phyloP scores from a whole-genome alignment of 2,113 vertebrate species.

The Hyperopisus bebe region DNA sequence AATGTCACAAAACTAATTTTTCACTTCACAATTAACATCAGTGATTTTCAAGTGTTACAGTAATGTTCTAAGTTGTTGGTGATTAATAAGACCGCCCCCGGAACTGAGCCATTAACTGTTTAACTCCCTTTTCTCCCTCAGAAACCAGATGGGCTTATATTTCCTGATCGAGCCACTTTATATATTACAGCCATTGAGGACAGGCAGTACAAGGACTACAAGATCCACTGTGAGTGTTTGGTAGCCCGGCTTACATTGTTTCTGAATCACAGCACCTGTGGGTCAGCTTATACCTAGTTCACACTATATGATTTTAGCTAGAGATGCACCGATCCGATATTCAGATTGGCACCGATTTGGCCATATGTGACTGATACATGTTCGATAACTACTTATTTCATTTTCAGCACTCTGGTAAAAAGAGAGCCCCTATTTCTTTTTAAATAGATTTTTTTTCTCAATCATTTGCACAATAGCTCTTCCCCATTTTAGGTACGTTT shows the following conservation, averaged over 20 bases:
- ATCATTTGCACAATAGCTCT: too few species aligned
- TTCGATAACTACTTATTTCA: too few species aligned
- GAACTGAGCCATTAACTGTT: neutral
- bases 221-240: conserved; percentile 80
- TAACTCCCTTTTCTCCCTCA: conserved; percentile 28
- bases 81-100: neutral
- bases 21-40: neutral
- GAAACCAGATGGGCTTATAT: conserved; percentile 85
- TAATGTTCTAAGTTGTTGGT: neutral
- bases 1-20: neutral
- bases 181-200: conserved; percentile 89
- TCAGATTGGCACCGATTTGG: too few species aligned
- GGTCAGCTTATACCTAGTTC: neutral
- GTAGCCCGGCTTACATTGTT: neutral
- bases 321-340: too few species aligned
- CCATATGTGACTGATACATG: too few species aligned
- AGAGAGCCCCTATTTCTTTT: too few species aligned
- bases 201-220: conserved; percentile 89
- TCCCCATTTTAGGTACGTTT: too few species aligned
- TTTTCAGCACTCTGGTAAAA: too few species aligned
- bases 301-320: neutral
- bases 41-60: too few species aligned
- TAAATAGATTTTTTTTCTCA: too few species aligned
- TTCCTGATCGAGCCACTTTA: conserved; percentile 81
- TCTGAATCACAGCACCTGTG: neutral